Evolutionary conservation across 2,113 vertebrate species (phyloP).

Genomic region (Microcebus tavaratra): DNA sequence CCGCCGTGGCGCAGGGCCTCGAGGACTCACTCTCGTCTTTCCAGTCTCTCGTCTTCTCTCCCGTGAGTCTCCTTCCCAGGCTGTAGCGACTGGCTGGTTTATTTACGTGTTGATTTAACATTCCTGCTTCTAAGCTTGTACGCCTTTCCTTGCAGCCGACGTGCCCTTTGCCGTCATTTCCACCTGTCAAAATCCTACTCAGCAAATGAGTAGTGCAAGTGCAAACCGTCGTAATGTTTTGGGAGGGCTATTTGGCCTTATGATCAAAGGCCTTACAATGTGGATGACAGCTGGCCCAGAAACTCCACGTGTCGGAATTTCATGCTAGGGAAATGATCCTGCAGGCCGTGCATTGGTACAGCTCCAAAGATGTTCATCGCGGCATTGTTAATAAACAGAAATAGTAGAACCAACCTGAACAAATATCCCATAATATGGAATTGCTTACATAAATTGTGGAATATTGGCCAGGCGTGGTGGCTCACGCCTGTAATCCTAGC

Average conservation of each 20-base stretch:
- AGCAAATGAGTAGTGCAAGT: neutral
- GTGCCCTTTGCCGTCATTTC: neutral
- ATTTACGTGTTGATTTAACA: neutral
- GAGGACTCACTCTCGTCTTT: neutral
- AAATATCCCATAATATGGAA: neutral
- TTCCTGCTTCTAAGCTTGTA: neutral
- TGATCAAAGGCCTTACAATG: neutral
- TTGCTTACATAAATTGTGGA: neutral
- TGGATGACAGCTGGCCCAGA: neutral
- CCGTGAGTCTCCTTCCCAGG: neutral
- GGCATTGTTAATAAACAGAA: neutral
- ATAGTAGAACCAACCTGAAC: neutral
- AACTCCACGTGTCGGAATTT: neutral
- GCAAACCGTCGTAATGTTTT: neutral
- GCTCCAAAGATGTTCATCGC: neutral
- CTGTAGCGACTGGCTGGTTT: neutral
- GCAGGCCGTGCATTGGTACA: neutral
- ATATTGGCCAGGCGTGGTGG: neutral
- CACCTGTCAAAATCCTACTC: neutral
- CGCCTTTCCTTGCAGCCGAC: neutral
- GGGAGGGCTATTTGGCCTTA: neutral
- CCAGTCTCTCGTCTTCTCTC: neutral
- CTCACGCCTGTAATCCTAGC: too few relatives aligned
- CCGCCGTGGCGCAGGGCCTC: neutral
- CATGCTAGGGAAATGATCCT: neutral